Conservation (phyloP, 1,140 invertebrate species). For the Apis florea region DNA sequence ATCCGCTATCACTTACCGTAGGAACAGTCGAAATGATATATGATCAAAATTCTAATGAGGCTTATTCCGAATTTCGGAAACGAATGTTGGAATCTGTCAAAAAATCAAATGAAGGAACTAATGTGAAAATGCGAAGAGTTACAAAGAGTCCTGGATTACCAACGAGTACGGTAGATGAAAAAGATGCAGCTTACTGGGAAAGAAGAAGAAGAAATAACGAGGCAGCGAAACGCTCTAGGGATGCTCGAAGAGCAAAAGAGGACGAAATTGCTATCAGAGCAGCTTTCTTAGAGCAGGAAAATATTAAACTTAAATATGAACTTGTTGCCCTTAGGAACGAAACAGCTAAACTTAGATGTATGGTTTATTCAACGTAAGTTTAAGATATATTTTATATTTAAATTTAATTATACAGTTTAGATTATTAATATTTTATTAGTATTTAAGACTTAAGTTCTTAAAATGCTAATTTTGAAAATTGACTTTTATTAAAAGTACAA, state of each 20-base stretch:
- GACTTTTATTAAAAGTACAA: too few relatives aligned
- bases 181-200: slow-evolving; percentile 93
- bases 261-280: slow-evolving; percentile 95
- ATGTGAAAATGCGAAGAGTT: slow-evolving; percentile 84
- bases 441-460: too few relatives aligned
- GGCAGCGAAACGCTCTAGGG: slow-evolving; percentile 96
- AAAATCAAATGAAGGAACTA: slow-evolving; percentile 83
- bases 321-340: slow-evolving; percentile 83
- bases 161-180: slow-evolving; percentile 78
- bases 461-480: too few relatives aligned
- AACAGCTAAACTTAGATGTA: slow-evolving; percentile 81
- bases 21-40: slow-evolving; percentile 78
- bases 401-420: too few relatives aligned
- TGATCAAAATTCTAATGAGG: slow-evolving; percentile 81
- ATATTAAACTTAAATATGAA: slow-evolving; percentile 84
- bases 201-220: slow-evolving; percentile 95
- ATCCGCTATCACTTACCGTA: slow-evolving; percentile 83
- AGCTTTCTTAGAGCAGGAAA: slow-evolving; percentile 92
- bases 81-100: slow-evolving; percentile 85
- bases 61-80: slow-evolving; percentile 85
- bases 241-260: slow-evolving; percentile 93
- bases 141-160: slow-evolving; percentile 67
- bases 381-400: background rate
- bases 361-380: slow-evolving; percentile 76
- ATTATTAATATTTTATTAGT: too few relatives aligned